A percentile compares a stretch with the other conserved stretches of the same genome.
Conservation (phyloP, 2,113 vertebrate genomes). For the Lycocorax pyrrhopterus region DNA sequence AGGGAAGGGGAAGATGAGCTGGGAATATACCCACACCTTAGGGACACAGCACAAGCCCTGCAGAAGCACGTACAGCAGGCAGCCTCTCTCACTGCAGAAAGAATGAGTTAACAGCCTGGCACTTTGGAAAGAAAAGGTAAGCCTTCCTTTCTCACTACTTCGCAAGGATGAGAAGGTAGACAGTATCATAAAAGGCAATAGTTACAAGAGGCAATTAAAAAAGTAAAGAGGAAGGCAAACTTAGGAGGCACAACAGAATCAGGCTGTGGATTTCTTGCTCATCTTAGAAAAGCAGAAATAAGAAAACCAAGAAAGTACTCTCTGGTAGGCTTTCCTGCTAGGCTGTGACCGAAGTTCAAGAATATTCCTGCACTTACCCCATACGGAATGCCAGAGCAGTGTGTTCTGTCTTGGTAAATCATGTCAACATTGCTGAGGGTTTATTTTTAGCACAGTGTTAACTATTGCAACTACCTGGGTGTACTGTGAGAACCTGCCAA, state of each 20-base stretch:
- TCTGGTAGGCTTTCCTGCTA: neutral
- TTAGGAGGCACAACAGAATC: neutral
- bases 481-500: neutral
- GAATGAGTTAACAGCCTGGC: neutral
- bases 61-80: neutral
- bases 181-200: neutral
- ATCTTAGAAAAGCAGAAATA: neutral
- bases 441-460: neutral
- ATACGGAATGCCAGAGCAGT: neutral
- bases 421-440: neutral
- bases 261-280: neutral
- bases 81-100: neutral
- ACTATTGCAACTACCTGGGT: neutral
- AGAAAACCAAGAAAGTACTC: neutral
- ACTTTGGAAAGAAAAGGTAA: neutral
- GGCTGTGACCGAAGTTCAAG: neutral
- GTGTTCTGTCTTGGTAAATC: neutral
- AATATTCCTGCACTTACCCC: neutral
- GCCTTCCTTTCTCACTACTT: neutral
- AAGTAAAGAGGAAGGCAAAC: neutral
- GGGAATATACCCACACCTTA: neutral
- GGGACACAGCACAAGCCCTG: neutral
- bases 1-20: neutral
- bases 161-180: neutral
- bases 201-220: neutral